These are phyloP conservation scores for Adelphocoris suturalis DNA, from an alignment of 2,888 invertebrate genomes.

Conservation along the genomic window DNA sequence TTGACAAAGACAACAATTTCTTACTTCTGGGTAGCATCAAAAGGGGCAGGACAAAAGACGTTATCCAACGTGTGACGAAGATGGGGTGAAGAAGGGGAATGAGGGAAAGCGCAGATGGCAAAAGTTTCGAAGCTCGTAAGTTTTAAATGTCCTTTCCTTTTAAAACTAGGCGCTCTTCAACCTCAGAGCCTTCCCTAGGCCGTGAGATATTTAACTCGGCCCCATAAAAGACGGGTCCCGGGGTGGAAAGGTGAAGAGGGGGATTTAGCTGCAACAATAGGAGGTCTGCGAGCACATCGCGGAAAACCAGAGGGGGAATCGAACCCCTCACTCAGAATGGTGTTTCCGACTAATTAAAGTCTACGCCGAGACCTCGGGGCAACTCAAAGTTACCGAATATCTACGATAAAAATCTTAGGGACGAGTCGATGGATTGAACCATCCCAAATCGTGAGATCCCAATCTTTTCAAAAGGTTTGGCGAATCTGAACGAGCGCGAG, in stretches of 20 bases:
- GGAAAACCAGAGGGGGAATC: slow-evolving; percentile 52
- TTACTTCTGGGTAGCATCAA: slow-evolving; percentile 67
- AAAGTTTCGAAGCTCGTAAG: slow-evolving; percentile 58
- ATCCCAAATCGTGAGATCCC: too few relatives aligned
- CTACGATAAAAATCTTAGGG: slow-evolving; percentile 18
- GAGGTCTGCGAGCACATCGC: slow-evolving; percentile 47
- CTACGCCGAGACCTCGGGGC: neutral
- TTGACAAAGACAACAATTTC: slow-evolving; percentile 67
- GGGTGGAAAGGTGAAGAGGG: slow-evolving; percentile 38
- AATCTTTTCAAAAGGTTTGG: too few relatives aligned
- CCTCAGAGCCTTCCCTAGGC: slow-evolving; percentile 41
- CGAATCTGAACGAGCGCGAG: too few relatives aligned
- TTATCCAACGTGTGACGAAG: slow-evolving; percentile 49
- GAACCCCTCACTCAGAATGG: slow-evolving; percentile 23
- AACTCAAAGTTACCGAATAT: neutral
- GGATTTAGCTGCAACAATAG: slow-evolving; percentile 47
- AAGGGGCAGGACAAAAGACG: slow-evolving; percentile 60
- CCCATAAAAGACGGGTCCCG: neutral
- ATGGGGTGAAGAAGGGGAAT: slow-evolving; percentile 28
- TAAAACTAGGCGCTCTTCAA: slow-evolving; percentile 51
- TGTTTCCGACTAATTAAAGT: slow-evolving; percentile 66
- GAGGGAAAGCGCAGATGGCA: slow-evolving; percentile 51
- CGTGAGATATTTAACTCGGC: slow-evolving; percentile 68
- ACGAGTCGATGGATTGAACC: neutral
- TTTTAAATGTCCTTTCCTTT: slow-evolving; percentile 67